A percentile compares a stretch with the other conserved stretches of the same genome.
phyloP scores from a whole-genome alignment of 2,113 vertebrate species.

The Mellivora capensis region DNA sequence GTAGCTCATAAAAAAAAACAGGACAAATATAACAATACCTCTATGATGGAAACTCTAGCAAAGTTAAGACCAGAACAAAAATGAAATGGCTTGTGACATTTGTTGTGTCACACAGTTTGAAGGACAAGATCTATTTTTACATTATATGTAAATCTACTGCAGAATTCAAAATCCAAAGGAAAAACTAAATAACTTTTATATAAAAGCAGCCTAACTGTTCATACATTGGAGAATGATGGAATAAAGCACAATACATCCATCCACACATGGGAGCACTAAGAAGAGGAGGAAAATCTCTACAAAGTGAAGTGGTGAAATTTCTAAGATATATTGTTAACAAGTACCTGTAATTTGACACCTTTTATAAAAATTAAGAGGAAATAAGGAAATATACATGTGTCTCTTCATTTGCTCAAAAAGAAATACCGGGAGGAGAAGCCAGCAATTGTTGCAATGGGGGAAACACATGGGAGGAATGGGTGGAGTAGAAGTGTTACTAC shows the following conservation, averaged over 20 bases:
- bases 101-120: constrained; percentile 44
- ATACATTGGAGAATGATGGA: not conserved
- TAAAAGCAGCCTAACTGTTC: not conserved
- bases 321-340: not conserved
- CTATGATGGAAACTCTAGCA: not conserved
- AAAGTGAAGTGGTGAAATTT: not conserved
- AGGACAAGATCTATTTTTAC: constrained; percentile 42
- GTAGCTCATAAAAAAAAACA: constrained; percentile 50
- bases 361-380: not conserved
- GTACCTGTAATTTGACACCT: not conserved
- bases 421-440: not conserved
- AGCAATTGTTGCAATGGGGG: not conserved
- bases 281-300: not conserved
- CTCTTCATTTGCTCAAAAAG: not conserved
- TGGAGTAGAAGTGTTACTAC: not conserved
- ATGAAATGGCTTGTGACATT: not conserved
- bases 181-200: constrained; percentile 2
- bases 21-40: not conserved
- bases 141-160: not conserved
- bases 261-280: not conserved
- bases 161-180: constrained; percentile 24
- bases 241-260: not conserved
- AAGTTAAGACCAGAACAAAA: not conserved
- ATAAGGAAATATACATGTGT: not conserved
- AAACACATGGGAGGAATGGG: not conserved